phyloP scores from a whole-genome alignment of 1,140 invertebrate genomes.

The Oreohelix idahoensis region DNA sequence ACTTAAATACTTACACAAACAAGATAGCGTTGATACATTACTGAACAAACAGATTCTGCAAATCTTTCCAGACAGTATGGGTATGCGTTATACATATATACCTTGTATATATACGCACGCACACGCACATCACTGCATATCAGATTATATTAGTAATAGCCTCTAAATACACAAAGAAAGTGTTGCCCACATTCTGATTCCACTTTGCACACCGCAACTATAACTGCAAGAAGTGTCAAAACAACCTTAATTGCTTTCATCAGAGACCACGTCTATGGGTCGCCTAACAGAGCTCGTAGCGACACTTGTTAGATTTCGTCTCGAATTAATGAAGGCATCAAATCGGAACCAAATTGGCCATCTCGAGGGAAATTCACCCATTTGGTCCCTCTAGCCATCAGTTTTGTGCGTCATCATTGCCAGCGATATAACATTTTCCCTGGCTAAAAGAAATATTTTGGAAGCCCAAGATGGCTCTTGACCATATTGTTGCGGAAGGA shows the following conservation, averaged over 20 bases:
- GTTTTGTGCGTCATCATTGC: conserved; percentile 30
- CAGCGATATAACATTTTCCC: conserved; percentile 1
- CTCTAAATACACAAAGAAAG: no score
- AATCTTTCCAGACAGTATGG: no score
- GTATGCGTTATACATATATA: no score
- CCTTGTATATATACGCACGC: no score
- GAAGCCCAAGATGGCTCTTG: conserved; percentile 6
- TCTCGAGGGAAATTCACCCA: conserved; percentile 31
- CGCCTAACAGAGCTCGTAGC: conserved; percentile 3
- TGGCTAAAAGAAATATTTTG: conserved; percentile 30
- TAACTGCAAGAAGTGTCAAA: background rate
- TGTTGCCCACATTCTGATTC: background rate
- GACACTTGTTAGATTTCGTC: conserved; percentile 29
- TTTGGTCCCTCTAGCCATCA: background rate
- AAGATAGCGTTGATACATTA: no score
- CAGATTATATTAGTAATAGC: no score
- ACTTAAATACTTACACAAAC: no score
- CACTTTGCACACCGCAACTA: background rate
- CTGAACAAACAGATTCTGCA: no score
- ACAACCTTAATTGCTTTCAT: conserved; percentile 7
- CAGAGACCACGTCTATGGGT: background rate
- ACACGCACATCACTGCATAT: no score
- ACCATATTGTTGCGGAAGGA: background rate
- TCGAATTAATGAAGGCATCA: conserved; percentile 39
- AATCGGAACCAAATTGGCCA: conserved; percentile 36